Percentiles rank a stretch among this genome's conserved stretches.
phyloP scores from a whole-genome alignment of 2,113 vertebrate species.

The Pelecanus crispus region DNA sequence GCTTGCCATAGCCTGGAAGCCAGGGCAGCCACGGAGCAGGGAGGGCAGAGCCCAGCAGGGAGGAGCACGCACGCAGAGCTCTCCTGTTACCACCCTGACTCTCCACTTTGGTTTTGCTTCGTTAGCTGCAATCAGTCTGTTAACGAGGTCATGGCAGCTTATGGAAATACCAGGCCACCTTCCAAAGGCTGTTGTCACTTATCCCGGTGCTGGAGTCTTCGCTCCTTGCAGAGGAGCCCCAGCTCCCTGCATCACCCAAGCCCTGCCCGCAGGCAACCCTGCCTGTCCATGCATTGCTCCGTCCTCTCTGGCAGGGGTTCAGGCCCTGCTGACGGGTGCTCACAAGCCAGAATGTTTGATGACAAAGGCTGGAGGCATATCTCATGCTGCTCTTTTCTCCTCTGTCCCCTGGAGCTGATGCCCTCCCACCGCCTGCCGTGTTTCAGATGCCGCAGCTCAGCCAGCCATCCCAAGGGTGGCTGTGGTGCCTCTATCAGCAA shows the following conservation, averaged over 20 bases:
- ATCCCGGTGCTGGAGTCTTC: fast-evolving
- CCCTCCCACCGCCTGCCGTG: fast-evolving
- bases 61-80: not conserved
- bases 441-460: not conserved
- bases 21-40: not conserved
- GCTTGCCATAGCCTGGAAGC: not conserved
- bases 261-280: not conserved
- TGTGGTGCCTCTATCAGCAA: not conserved
- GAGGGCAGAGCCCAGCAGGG: not conserved
- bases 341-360: not conserved
- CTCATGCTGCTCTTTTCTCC: not conserved
- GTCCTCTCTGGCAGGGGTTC: not conserved
- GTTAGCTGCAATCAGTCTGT: not conserved
- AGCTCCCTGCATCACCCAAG: not conserved
- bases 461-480: not conserved
- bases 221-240: fast-evolving
- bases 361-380: not conserved
- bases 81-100: not conserved
- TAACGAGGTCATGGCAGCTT: not conserved
- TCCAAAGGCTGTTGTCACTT: not conserved
- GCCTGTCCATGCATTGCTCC: not conserved
- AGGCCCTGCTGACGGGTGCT: not conserved
- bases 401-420: fast-evolving
- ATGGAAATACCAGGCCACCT: not conserved
- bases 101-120: not conserved